Conservation (phyloP, 1,140 invertebrate species). For the Laupala kohalensis region DNA sequence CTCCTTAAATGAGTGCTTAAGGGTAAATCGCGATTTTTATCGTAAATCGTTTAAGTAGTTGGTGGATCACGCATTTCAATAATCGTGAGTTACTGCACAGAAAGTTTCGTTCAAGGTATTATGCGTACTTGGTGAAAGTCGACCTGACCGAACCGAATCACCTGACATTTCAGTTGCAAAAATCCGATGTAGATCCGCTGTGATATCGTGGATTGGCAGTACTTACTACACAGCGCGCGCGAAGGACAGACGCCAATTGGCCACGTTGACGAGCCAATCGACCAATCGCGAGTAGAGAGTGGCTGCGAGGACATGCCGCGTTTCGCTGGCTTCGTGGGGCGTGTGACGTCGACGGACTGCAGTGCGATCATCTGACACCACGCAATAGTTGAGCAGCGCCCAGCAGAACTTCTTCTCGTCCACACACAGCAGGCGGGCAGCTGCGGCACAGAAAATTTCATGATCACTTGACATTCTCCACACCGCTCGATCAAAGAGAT, state of each 20-base stretch:
- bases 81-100: too few species aligned
- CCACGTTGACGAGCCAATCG: constrained; percentile 75
- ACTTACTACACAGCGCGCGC: constrained; percentile 70
- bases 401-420: constrained; percentile 72
- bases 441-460: too few species aligned
- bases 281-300: constrained; percentile 68
- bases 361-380: constrained; percentile 59
- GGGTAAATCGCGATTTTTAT: too few species aligned
- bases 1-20: too few species aligned
- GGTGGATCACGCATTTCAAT: too few species aligned
- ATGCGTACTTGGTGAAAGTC: too few species aligned
- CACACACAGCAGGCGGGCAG: constrained; percentile 58
- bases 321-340: constrained; percentile 56
- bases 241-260: constrained; percentile 68
- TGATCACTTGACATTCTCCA: not conserved
- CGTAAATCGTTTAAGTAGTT: too few species aligned
- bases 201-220: not conserved
- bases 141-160: too few species aligned
- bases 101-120: too few species aligned
- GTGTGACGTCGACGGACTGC: constrained; percentile 62
- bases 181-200: too few species aligned
- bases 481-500: too few species aligned
- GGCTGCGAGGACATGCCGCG: constrained; percentile 62
- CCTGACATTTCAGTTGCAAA: too few species aligned
- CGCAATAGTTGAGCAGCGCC: constrained; percentile 74